phyloP scores from a whole-genome alignment of 2,113 vertebrate genomes.

The Proteles cristata region DNA sequence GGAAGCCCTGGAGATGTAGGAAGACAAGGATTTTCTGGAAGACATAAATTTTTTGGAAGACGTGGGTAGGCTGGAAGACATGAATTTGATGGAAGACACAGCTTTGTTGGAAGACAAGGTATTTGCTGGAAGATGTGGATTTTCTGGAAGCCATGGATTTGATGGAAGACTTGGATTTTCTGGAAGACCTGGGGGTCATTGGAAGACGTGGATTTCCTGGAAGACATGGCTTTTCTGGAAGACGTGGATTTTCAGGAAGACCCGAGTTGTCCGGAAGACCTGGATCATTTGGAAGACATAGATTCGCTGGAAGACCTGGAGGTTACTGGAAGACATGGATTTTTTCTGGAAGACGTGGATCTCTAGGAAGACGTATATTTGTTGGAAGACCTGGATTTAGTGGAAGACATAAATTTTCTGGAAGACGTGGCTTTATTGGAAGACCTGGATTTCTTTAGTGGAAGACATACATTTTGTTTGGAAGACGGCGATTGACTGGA shows the following conservation, averaged over 20 bases:
- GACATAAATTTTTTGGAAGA: slow-evolving; percentile 38
- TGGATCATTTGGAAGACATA: slow-evolving; percentile 38
- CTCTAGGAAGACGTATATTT: slow-evolving; percentile 5
- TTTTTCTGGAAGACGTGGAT: not conserved
- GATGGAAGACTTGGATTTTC: not conserved
- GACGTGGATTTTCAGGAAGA: slow-evolving; percentile 58
- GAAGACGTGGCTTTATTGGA: not conserved
- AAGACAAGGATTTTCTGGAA: slow-evolving; percentile 25
- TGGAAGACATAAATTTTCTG: slow-evolving; percentile 50
- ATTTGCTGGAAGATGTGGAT: slow-evolving; percentile 54
- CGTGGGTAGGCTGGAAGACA: not conserved
- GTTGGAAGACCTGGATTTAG: not conserved
- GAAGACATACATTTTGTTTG: slow-evolving; percentile 42
- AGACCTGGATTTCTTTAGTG: not conserved
- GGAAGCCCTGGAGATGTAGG: slow-evolving; percentile 46
- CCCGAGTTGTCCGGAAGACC: slow-evolving; percentile 58
- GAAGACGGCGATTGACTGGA: slow-evolving; percentile 44
- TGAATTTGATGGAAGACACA: slow-evolving; percentile 41
- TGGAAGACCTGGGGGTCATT: not conserved
- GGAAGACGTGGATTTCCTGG: slow-evolving; percentile 65
- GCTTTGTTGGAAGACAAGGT: slow-evolving; percentile 36
- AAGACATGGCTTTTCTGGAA: slow-evolving; percentile 59
- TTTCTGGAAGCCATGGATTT: slow-evolving; percentile 35
- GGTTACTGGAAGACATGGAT: not conserved
- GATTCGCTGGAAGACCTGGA: slow-evolving; percentile 31